Evolutionary conservation across 2,113 vertebrate species (phyloP).

Genomic region (Corythornis cristatus): DNA sequence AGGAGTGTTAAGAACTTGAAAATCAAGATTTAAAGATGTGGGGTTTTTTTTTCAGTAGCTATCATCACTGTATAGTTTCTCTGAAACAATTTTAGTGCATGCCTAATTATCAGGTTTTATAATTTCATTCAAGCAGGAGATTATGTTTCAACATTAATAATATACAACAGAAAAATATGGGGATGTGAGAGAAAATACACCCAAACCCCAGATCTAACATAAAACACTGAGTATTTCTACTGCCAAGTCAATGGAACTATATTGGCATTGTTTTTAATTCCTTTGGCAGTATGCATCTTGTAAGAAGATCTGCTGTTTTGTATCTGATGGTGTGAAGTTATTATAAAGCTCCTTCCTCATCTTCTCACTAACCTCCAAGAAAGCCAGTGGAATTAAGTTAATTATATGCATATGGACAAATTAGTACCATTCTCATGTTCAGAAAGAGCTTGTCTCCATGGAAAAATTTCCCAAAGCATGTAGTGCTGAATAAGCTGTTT

Average conservation of each 20-base stretch:
- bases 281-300: background rate
- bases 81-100: background rate
- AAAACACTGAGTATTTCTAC: background rate
- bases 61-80: background rate
- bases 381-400: background rate
- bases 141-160: background rate
- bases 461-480: background rate
- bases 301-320: background rate
- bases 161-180: background rate
- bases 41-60: background rate
- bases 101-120: background rate
- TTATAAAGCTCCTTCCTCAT: background rate
- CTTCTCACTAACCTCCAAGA: background rate
- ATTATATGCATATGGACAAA: constrained; percentile 9
- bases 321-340: background rate
- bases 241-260: background rate
- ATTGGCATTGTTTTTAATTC: background rate
- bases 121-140: background rate
- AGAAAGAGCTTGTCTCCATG: background rate
- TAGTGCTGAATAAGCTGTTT: constrained; percentile 38
- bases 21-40: background rate
- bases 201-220: background rate
- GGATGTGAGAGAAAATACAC: background rate
- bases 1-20: background rate
- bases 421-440: background rate